These are phyloP conservation scores for Tylochromis polylepis DNA, from an alignment of 2,113 vertebrate genomes.

Conservation along the genomic window DNA sequence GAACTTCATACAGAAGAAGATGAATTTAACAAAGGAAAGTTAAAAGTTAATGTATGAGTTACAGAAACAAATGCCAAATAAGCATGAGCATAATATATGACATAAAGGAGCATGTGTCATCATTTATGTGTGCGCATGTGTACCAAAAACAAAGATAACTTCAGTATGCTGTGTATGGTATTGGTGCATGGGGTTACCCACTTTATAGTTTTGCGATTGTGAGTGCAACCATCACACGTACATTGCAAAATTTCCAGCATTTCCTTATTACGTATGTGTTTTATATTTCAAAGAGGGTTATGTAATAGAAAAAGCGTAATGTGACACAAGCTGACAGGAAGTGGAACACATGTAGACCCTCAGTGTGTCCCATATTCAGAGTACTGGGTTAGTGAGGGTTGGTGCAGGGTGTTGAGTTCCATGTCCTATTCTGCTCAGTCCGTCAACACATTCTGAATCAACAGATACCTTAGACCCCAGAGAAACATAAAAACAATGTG, in stretches of 20 bases:
- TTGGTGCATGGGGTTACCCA: neutral
- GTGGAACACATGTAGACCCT: neutral
- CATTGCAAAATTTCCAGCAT: neutral
- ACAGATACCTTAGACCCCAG: constrained; percentile 40
- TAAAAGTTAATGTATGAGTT: neutral
- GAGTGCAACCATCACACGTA: neutral
- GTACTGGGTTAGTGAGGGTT: neutral
- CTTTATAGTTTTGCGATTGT: neutral
- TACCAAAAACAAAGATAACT: neutral
- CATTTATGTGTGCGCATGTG: neutral
- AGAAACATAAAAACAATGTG: constrained; percentile 13
- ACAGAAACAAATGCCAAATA: neutral
- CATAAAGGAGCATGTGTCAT: neutral
- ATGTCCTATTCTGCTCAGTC: neutral
- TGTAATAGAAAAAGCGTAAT: constrained; percentile 1
- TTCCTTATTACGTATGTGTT: neutral
- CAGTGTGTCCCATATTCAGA: constrained; percentile 26
- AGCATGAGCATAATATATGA: neutral
- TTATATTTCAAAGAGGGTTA: neutral
- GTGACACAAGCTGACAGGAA: constrained; percentile 11
- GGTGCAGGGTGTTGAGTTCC: neutral
- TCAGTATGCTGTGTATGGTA: neutral
- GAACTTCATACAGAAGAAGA: neutral
- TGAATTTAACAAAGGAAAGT: neutral
- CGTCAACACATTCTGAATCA: constrained; percentile 35